Conservation (phyloP, 2,797 vertebrate species). For the Girardinus metallicus region DNA sequence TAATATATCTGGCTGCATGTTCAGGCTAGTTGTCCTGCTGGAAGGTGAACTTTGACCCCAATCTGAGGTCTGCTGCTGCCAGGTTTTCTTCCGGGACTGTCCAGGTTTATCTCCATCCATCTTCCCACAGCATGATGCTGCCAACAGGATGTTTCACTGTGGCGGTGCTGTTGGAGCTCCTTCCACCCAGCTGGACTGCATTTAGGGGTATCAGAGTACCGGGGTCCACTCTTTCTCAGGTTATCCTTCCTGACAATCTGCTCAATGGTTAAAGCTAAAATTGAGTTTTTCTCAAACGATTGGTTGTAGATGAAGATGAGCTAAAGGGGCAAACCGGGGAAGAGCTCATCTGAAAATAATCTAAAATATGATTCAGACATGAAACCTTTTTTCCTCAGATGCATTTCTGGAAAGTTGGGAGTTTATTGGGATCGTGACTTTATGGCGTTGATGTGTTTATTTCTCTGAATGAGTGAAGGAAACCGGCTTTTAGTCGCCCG, state of each 20-base stretch:
- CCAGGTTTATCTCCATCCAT: not conserved
- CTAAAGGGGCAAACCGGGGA: no score
- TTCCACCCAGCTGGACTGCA: not conserved
- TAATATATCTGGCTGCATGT: not conserved
- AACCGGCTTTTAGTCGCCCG: conserved; percentile 59
- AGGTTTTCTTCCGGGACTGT: not conserved
- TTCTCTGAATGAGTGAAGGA: conserved; percentile 24
- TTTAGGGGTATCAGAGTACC: not conserved
- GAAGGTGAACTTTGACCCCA: not conserved
- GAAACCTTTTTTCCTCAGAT: not conserved
- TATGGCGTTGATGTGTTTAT: not conserved
- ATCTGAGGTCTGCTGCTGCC: not conserved
- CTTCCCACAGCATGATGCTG: not conserved
- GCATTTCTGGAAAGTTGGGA: not conserved
- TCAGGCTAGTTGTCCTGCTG: not conserved
- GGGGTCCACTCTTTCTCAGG: not conserved
- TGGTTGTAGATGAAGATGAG: no score
- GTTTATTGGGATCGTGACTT: not conserved
- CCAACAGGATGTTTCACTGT: not conserved
- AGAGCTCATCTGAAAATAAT: not conserved
- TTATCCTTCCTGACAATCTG: not conserved
- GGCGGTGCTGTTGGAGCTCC: not conserved
- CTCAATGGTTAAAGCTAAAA: no score
- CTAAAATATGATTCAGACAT: not conserved
- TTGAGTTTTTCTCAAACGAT: not conserved